Conservation (phyloP, 2,888 invertebrate species). For the Encarsia formosa region DNA sequence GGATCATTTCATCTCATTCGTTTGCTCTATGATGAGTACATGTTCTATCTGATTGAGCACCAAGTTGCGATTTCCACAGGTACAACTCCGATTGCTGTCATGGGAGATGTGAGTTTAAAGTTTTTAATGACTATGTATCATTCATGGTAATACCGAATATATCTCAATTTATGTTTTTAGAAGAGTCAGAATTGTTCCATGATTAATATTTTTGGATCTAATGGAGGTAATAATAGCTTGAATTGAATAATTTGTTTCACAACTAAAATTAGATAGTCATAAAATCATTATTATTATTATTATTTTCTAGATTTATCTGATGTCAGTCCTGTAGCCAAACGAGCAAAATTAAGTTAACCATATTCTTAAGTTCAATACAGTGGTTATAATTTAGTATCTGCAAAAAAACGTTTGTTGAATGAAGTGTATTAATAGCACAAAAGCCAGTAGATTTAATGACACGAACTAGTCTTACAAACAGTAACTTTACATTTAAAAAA, state of each 20-base stretch:
- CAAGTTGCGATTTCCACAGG: slow-evolving; percentile 88
- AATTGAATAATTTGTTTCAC: slow-evolving; percentile 1
- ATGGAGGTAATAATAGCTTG: slow-evolving; percentile 41
- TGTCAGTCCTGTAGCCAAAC: slow-evolving; percentile 44
- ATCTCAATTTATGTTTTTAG: too few relatives aligned
- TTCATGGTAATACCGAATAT: too few relatives aligned
- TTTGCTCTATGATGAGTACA: slow-evolving; percentile 96
- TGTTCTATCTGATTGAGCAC: slow-evolving; percentile 97
- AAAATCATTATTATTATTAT: slow-evolving; percentile 9
- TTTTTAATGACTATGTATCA: too few relatives aligned
- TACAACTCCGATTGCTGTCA: slow-evolving; percentile 92
- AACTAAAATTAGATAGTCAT: slow-evolving; percentile 1
- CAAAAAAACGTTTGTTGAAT: slow-evolving; percentile 22
- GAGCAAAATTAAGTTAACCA: slow-evolving; percentile 50
- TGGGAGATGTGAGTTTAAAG: slow-evolving; percentile 69
- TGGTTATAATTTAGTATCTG: slow-evolving; percentile 13
- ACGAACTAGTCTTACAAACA: slow-evolving; percentile 47
- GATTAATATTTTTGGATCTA: slow-evolving; percentile 43
- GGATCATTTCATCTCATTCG: slow-evolving; percentile 98
- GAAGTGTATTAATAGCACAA: slow-evolving; percentile 32
- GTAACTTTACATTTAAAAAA: slow-evolving; percentile 41
- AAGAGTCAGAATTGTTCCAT: slow-evolving; percentile 47
- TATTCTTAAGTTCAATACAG: slow-evolving; percentile 17
- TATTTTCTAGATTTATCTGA: slow-evolving; percentile 42
- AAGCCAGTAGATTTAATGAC: slow-evolving; percentile 43